Conservation (phyloP, 2,113 vertebrate genomes). For the Chlamydotis undulata region DNA sequence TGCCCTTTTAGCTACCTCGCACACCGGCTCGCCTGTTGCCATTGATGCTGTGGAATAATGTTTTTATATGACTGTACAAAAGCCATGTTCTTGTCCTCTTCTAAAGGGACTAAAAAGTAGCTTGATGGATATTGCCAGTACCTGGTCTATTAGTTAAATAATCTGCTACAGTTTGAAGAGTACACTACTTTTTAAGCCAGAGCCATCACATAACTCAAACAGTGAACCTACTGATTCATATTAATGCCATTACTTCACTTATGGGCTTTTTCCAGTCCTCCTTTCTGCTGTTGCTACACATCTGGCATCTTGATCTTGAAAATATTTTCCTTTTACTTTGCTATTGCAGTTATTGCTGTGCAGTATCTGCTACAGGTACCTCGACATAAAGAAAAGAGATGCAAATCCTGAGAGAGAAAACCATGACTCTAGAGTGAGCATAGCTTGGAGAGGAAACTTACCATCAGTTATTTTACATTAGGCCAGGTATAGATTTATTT, state of each 20-base stretch:
- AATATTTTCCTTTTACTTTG: neutral
- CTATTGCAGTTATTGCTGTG: neutral
- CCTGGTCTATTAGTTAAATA: neutral
- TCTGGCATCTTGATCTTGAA: neutral
- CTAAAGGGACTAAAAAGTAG: neutral
- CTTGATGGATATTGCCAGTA: neutral
- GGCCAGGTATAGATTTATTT: neutral
- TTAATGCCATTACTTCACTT: neutral
- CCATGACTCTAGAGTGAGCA: neutral
- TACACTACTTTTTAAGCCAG: neutral
- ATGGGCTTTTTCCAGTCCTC: neutral
- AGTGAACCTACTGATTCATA: neutral
- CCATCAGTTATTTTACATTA: neutral
- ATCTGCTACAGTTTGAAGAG: neutral
- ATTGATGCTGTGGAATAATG: neutral
- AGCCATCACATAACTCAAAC: neutral
- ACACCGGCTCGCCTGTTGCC: rapidly evolving
- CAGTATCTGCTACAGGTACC: neutral
- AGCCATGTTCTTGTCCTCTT: neutral
- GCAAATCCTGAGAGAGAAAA: neutral
- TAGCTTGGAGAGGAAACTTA: neutral
- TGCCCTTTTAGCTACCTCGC: neutral
- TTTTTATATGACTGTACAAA: neutral
- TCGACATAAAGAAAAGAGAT: neutral
- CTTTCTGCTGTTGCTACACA: neutral